Evolutionary conservation across 2,113 vertebrate species (phyloP), one percentile per base, ranked within the genome.

Genomic region (Butorides virescens): DNA sequence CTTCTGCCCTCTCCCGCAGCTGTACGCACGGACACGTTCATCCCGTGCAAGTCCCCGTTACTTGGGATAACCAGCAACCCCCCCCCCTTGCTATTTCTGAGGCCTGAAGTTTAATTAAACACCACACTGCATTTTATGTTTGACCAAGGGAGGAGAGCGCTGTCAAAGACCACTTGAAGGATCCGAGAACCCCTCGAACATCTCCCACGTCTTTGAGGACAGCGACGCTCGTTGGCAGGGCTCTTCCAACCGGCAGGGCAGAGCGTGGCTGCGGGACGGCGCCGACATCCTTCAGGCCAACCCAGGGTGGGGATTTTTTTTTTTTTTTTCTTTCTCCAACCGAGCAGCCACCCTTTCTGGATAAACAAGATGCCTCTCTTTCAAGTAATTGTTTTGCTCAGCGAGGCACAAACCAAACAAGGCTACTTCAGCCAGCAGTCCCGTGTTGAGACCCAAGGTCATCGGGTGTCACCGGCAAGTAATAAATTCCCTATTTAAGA

Each of bases 221-320:
- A 4, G n/a, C 15, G 15, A 13, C 2, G 20, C 9, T 5, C 1
- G 0, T 30, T 7, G 21, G 62, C 39, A n/a, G 73, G 37, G 49
- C 21, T 25, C 29, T 32, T 50, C 37, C 8, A 7, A 26, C 16
- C 53, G 37, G 5, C 9, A 12, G 0, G 5, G 72, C 44, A 53
- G 49, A 74, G 55, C 18, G 6, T 0, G 32, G 44, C 63, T 14
- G 5, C 19, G 34, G 17, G 44, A 72, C 25, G 44, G 71, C 2
- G 1, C 37, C 12, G 63, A 30, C 23, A 30, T 5, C 68, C 68
- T 36, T 49, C 53, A 13, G 15, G 30, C 42, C 42, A 47, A 67
- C 1, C 0, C 5, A 53, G 13, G 4, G 3, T 3, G 34, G 5
- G 9, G 6, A 42, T 20, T 4, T 47, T 47, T 18, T n/a, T 26